These are phyloP conservation scores for Ceratina japonica DNA, from an alignment of 1,140 invertebrate genomes.

Conservation along the genomic window DNA sequence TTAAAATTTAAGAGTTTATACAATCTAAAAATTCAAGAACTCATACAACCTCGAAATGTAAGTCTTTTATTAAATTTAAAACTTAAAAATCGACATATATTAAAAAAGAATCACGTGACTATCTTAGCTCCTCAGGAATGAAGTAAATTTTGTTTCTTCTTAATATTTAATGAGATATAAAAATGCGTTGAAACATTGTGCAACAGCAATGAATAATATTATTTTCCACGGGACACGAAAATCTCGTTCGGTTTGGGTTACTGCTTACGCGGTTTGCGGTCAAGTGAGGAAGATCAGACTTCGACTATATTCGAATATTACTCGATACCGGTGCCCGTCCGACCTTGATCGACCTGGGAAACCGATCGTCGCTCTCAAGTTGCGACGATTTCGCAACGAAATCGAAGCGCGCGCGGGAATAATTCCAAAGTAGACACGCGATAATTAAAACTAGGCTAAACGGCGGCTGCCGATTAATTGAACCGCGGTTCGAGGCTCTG, in stretches of 20 bases:
- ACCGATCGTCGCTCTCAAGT: background rate
- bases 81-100: too few relatives aligned
- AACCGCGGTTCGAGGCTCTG: constrained; percentile 40
- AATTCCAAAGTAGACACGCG: constrained; percentile 59
- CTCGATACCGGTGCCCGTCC: background rate
- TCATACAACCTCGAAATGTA: too few relatives aligned
- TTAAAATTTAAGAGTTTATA: too few relatives aligned
- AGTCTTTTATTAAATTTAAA: too few relatives aligned
- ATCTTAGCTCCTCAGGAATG: too few relatives aligned
- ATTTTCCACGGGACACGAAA: background rate
- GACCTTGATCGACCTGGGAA: background rate
- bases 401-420: constrained; percentile 7
- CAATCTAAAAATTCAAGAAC: too few relatives aligned
- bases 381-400: too few relatives aligned
- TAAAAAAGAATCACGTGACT: too few relatives aligned
- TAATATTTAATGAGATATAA: too few relatives aligned
- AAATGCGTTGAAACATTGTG: background rate
- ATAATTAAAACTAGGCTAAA: constrained; percentile 45
- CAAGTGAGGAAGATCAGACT: background rate
- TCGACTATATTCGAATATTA: background rate
- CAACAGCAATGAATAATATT: constrained; percentile 26
- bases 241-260: background rate
- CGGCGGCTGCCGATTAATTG: constrained; percentile 47
- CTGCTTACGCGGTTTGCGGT: constrained; percentile 32
- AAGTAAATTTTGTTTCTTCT: too few relatives aligned